These are phyloP conservation scores for Sanderia malayensis DNA, from an alignment of 30 jellyfish, hydroid and myxozoan species.

Conservation along the genomic window DNA sequence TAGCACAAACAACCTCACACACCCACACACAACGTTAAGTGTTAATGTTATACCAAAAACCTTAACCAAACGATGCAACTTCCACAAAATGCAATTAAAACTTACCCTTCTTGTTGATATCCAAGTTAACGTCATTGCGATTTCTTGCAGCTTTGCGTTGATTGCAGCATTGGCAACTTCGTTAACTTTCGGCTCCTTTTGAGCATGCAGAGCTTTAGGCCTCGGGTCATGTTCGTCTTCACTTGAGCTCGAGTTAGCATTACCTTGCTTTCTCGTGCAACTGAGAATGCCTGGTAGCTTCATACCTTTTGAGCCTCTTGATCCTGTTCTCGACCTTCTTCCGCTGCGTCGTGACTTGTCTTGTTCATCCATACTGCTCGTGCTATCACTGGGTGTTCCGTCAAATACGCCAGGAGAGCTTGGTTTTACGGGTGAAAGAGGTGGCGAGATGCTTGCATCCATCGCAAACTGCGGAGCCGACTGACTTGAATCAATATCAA, in stretches of 20 bases:
- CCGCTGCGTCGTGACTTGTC: slow-evolving; percentile 20
- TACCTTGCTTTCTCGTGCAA: slow-evolving; percentile 55
- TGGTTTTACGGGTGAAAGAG: slow-evolving; percentile 6
- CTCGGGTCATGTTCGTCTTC: slow-evolving; percentile 55
- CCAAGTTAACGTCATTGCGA: slow-evolving; percentile 69
- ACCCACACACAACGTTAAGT: too few species aligned
- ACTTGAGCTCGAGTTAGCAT: slow-evolving; percentile 48
- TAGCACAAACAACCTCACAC: too few species aligned
- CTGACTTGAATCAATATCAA: background rate
- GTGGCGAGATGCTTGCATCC: slow-evolving; percentile 10
- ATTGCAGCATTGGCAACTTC: slow-evolving; percentile 18
- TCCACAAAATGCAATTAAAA: too few species aligned
- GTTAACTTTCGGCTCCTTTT: slow-evolving; percentile 5
- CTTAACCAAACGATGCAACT: too few species aligned
- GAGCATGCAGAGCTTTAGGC: slow-evolving; percentile 30
- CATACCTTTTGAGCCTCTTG: slow-evolving; percentile 21
- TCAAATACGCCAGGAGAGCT: slow-evolving; percentile 44
- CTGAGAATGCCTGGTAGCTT: slow-evolving; percentile 52
- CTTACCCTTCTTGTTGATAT: slow-evolving; percentile 58
- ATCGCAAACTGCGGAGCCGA: slow-evolving; percentile 17
- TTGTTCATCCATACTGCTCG: slow-evolving; percentile 47
- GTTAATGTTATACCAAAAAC: too few species aligned
- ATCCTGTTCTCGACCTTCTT: slow-evolving; percentile 5
- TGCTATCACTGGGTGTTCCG: slow-evolving; percentile 41
- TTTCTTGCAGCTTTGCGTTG: slow-evolving; percentile 60